Percentiles rank a stretch among this genome's conserved stretches.
Conservation (phyloP, 2,888 invertebrate genomes). For the Diarsia brunnea region DNA sequence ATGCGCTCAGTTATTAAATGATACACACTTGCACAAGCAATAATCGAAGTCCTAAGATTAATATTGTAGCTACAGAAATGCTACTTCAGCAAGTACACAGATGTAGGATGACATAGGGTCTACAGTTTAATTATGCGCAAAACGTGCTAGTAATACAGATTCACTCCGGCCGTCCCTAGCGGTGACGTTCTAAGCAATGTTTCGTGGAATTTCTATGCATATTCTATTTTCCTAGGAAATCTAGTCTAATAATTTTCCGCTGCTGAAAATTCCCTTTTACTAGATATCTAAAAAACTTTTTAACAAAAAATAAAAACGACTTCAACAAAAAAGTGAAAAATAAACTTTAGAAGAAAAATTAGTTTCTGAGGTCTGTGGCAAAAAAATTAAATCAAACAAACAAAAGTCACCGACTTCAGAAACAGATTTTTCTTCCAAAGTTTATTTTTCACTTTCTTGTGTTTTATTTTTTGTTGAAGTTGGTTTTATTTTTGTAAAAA, state of each 20-base stretch:
- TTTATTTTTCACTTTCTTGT: too few relatives aligned
- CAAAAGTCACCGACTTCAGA: too few relatives aligned
- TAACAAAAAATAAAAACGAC: too few relatives aligned
- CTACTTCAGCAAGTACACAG: slow-evolving; percentile 15
- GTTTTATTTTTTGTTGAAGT: too few relatives aligned
- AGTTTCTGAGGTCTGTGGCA: too few relatives aligned
- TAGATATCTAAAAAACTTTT: not conserved
- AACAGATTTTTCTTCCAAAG: too few relatives aligned
- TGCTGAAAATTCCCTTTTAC: not conserved
- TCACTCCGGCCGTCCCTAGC: slow-evolving; percentile 4
- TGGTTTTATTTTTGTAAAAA: too few relatives aligned
- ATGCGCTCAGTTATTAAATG: too few relatives aligned
- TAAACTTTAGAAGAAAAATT: too few relatives aligned
- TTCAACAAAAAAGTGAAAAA: too few relatives aligned
- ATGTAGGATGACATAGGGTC: slow-evolving; percentile 10
- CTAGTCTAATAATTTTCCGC: not conserved
- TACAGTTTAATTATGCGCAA: slow-evolving; percentile 24
- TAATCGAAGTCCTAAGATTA: not conserved
- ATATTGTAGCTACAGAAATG: not conserved
- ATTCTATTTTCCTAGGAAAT: slow-evolving; percentile 8
- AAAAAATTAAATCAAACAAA: too few relatives aligned
- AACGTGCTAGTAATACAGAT: slow-evolving; percentile 48
- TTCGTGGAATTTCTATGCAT: slow-evolving; percentile 31
- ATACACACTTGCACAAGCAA: not conserved
- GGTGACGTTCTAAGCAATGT: slow-evolving; percentile 24